Evolutionary conservation across 1,140 invertebrate species (phyloP).

Genomic region (Aricia agestis): DNA sequence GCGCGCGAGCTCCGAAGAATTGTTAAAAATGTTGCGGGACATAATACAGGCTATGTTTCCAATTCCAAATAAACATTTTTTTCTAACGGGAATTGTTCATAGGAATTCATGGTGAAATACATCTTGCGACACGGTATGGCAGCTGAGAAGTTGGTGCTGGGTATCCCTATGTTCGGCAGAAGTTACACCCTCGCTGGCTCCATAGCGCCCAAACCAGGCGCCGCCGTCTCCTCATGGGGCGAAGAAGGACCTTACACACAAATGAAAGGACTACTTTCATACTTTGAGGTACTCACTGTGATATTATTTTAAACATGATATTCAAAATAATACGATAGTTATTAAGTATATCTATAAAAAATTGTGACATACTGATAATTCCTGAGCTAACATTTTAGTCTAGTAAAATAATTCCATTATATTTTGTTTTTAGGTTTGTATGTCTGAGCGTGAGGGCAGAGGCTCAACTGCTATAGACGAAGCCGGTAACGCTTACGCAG

Average conservation of each 20-base stretch:
- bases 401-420: no score
- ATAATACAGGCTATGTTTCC: no score
- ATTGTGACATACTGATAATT: no score
- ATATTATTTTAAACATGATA: no score
- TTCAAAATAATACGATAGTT: no score
- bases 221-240: slow-evolving; percentile 72
- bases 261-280: slow-evolving; percentile 79
- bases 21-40: no score
- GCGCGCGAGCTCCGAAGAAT: no score
- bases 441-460: slow-evolving; percentile 78
- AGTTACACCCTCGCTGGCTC: slow-evolving; percentile 77
- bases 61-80: no score
- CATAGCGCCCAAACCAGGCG: slow-evolving; percentile 71
- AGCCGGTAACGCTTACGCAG: slow-evolving; percentile 83
- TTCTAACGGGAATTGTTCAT: no score
- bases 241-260: slow-evolving; percentile 81
- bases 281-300: slow-evolving; percentile 76
- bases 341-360: no score
- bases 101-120: slow-evolving; percentile 73
- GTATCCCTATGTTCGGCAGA: slow-evolving; percentile 81
- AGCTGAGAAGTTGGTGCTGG: slow-evolving; percentile 79
- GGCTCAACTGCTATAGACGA: slow-evolving; percentile 80
- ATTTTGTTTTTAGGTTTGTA: slow-evolving; percentile 78
- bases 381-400: no score
- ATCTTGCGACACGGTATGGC: slow-evolving; percentile 67